Base-by-base conservation (phyloP, 2,113 vertebrate species). In the Chlamydotis undulata region DNA sequence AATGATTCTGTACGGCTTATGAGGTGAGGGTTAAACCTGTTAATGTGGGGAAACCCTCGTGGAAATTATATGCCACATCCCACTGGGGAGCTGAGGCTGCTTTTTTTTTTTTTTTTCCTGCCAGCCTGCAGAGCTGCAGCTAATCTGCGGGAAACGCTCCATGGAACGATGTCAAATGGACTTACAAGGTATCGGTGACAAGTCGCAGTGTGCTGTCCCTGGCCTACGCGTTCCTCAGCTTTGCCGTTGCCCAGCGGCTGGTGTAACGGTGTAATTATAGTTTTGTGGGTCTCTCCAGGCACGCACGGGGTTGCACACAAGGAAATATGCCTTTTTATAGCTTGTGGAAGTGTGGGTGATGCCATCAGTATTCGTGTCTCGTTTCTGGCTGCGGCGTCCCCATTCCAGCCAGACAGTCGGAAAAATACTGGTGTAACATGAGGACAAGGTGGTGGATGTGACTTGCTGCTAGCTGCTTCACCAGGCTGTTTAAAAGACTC, bases 361-460 rank as follows among this genome's bases (percentile, higher is more conserved):
- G 67, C n/a, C 86, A 41, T 64, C n/a, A 39, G 75, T 2, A 41
- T 26, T n/a, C 9, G 2, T 1, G 13, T 12, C 64, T 61, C 55
- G 1, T 8, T 22, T 4, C 63, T 79, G 91, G 53, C 85, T 23
- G 0, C 1, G 3, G 39, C 1, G 0, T 28, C 18, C 59, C 56
- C 0, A 2, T 64, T 60, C 31, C 2, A 1, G 43, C 33, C 23
- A 33, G 23, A 35, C 52, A 35, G 7, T 5, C 1, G 7, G 70
- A 25, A 67, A 35, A 65, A 16, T 12, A 13, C 0, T 0, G 0
- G 17, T 10, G 37, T 5, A 3, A 25, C 12, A 0, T 0, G 0
- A 75, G 73, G 35, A 19, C 3, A 1, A 7, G 57, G 79, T 3
- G 25, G 3, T 10, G 50, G 73, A 25, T 14, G 10, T 5, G 65